Conservation (phyloP, 2,113 vertebrate species). For the Rhinogobius similis region DNA sequence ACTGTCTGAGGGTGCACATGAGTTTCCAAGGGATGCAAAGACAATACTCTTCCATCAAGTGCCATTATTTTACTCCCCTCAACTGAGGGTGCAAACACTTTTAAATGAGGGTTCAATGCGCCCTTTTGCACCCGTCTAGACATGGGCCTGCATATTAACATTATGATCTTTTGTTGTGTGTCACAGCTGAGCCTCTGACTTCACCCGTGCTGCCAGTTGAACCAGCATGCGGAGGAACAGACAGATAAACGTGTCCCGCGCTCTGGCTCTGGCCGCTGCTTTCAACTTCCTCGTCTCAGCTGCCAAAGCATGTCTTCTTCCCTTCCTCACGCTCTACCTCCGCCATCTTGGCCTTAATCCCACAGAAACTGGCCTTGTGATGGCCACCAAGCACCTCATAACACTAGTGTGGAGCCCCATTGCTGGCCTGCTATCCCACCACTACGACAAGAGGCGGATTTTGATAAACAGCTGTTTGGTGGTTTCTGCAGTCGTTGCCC, state of each 20-base stretch:
- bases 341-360: slow-evolving; percentile 82
- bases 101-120: no score
- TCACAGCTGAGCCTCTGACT: slow-evolving; percentile 29
- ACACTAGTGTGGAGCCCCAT: slow-evolving; percentile 77
- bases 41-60: no score
- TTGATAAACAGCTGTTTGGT: slow-evolving; percentile 75
- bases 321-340: slow-evolving; percentile 89
- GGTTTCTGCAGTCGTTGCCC: slow-evolving; percentile 70
- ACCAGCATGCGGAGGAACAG: slow-evolving; percentile 79
- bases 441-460: slow-evolving; percentile 72
- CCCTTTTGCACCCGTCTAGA: no score
- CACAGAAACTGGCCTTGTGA: slow-evolving; percentile 79
- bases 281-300: slow-evolving; percentile 81
- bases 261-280: slow-evolving; percentile 75
- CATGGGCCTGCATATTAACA: no score
- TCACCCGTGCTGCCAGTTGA: background rate
- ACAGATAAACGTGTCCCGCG: slow-evolving; percentile 82
- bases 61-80: no score
- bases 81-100: no score
- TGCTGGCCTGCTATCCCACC: slow-evolving; percentile 74
- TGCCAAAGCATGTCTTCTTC: slow-evolving; percentile 78
- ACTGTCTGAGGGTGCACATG: no score
- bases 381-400: slow-evolving; percentile 79
- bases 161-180: slow-evolving; percentile 3
- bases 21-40: no score